These are phyloP conservation scores for Achlya flavicornis DNA, from an alignment of 2,888 invertebrate genomes.

Conservation along the genomic window DNA sequence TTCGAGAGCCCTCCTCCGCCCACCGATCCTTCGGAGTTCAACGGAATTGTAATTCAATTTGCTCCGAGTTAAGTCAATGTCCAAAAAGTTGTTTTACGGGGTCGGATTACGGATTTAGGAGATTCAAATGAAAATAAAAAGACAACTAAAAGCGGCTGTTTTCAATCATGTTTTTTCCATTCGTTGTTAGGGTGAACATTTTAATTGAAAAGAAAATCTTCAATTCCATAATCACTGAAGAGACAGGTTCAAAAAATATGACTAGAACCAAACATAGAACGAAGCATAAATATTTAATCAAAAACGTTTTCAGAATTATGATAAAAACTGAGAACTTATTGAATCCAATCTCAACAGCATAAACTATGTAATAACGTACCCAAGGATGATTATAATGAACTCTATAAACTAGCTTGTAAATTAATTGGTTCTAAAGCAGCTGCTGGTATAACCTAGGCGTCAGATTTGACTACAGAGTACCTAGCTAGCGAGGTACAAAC, in stretches of 20 bases:
- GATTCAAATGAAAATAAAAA: slow-evolving; percentile 15
- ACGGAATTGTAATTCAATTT: slow-evolving; percentile 33
- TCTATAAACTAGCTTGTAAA: too few species aligned
- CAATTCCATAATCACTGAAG: neutral
- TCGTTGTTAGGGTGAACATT: neutral
- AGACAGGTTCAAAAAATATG: neutral
- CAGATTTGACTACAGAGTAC: too few species aligned
- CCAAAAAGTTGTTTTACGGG: slow-evolving; percentile 24
- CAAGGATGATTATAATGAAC: too few species aligned
- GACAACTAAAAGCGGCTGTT: neutral
- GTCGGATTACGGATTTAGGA: slow-evolving; percentile 20
- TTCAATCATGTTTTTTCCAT: slow-evolving; percentile 4
- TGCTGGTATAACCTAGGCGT: too few species aligned
- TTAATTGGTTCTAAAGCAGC: too few species aligned
- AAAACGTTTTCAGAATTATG: too few species aligned
- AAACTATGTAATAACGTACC: too few species aligned
- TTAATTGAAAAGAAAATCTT: neutral
- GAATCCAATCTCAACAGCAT: too few species aligned
- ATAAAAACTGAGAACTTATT: too few species aligned
- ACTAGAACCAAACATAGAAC: too few species aligned
- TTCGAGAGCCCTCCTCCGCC: neutral
- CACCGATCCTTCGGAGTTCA: slow-evolving; percentile 7
- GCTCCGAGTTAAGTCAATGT: slow-evolving; percentile 21
- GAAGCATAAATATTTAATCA: too few species aligned
- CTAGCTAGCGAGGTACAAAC: too few species aligned